These are phyloP conservation scores for Lontra canadensis DNA, from an alignment of 2,113 vertebrate genomes.

Conservation along the genomic window DNA sequence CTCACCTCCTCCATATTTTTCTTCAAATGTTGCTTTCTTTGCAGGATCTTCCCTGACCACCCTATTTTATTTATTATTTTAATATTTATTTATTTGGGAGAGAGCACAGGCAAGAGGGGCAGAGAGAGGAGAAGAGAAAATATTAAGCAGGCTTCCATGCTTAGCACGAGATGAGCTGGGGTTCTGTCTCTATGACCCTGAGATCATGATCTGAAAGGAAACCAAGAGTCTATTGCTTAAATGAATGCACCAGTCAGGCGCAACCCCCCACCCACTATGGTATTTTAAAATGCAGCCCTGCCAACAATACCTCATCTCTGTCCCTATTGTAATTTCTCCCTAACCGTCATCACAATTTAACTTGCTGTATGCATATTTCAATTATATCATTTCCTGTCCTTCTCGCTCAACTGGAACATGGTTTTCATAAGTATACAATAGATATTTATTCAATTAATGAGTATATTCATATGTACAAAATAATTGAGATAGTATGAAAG, in stretches of 20 bases:
- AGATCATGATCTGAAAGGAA: not conserved
- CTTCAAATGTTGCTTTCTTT: not conserved
- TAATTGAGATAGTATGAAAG: not conserved
- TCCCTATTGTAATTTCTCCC: not conserved
- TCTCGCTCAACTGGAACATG: not conserved
- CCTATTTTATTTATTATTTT: not conserved
- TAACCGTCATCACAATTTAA: not conserved
- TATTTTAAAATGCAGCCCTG: not conserved
- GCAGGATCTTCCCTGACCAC: rapidly evolving
- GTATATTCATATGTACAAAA: not conserved
- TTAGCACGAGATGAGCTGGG: not conserved
- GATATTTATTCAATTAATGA: not conserved
- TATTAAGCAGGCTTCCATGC: not conserved
- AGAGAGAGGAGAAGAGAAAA: not conserved
- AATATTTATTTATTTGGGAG: not conserved
- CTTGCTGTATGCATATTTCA: not conserved
- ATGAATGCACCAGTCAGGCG: not conserved
- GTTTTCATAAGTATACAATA: not conserved
- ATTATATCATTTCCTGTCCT: not conserved
- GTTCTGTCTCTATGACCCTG: not conserved
- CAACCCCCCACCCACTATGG: rapidly evolving
- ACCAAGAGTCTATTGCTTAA: not conserved
- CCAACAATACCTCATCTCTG: not conserved
- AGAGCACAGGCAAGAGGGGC: not conserved
- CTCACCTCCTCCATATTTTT: not conserved